Evolutionary conservation across 2,888 invertebrate genomes (phyloP), one percentile per base, ranked within the genome.

Genomic region (Cantharis rufa): DNA sequence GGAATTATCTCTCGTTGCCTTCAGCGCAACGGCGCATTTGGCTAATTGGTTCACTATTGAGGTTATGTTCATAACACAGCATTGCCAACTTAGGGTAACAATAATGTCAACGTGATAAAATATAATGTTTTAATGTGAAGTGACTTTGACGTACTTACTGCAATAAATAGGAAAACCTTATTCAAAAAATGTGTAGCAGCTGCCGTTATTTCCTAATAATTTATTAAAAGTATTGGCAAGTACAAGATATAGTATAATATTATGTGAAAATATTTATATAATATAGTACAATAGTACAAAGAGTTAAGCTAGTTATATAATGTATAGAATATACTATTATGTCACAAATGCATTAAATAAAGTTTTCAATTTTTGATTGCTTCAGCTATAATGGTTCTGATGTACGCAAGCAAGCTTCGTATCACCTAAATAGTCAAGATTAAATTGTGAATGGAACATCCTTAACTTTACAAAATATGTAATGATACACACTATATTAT

Each of bases 191-290:
- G 48, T 48, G 48, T 48, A 48, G n/a, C 48, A 48, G n/a, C 48
- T 48, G n/a, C 13, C 48, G 48, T 48, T 48, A 48, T 78, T 78
- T 75, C 74, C 75, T 78, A 86, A 86, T 86, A 82, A 87, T 87
- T 87, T 87, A 87, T 87, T 87, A 87, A 87, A 87, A 87, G 86
- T 86, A 81, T 86, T 86, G 85, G 86, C 87, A 86, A 86, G 86
- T 87, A 87, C 83, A 86, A 84, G 84, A 84, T 83, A 86, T 79
- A 83, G 80, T 84, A 86, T 78, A 82, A 80, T 84, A 48, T 48
- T 48, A 84, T 84, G 87, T 86, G 87, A 87, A 87, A 88, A 87
- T 77, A 77, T 74, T 77, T 71, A 71, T 87, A 86, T 86, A 86
- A 85, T 84, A 82, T 83, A 86, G 86, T 87, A 87, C 85, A 88